These are phyloP conservation scores for Mormyrops attenuatus DNA, from an alignment of 2,797 vertebrate genomes.

Conservation along the genomic window DNA sequence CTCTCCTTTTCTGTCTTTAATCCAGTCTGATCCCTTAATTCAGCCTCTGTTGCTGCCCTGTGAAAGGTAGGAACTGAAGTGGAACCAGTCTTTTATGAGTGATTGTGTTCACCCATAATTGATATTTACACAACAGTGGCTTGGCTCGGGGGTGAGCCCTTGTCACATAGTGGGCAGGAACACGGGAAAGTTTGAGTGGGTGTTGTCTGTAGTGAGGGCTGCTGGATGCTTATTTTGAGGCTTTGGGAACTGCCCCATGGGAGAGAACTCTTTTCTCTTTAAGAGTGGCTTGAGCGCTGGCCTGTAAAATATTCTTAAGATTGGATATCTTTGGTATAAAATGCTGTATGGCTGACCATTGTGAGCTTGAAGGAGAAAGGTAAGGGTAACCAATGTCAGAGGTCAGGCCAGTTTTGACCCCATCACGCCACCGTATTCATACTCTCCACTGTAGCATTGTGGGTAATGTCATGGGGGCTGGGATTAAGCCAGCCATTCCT, in stretches of 20 bases:
- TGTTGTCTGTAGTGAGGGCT: neutral
- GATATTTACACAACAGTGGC: conserved; percentile 5
- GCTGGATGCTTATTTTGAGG: neutral
- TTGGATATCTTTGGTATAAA: neutral
- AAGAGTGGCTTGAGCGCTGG: neutral
- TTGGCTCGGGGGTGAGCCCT: neutral
- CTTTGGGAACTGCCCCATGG: neutral
- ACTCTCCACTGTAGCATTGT: neutral
- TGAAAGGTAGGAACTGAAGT: conserved; percentile 3
- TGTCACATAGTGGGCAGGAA: neutral
- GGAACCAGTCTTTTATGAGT: neutral
- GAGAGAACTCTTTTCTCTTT: neutral
- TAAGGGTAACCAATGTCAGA: neutral
- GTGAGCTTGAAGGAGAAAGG: neutral
- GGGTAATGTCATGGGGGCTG: neutral
- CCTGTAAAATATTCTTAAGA: neutral
- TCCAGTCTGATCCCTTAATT: neutral
- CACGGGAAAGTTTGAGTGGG: neutral
- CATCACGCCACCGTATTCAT: neutral
- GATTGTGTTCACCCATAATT: conserved; percentile 9
- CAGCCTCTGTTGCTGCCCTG: neutral
- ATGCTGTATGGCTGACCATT: neutral
- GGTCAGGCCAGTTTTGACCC: neutral
- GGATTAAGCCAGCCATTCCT: neutral
- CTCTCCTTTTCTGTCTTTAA: conserved; percentile 22